Percentiles rank a stretch among this genome's conserved stretches.
These are phyloP conservation scores for Babylonia areolata DNA, from an alignment of 1,140 invertebrate species.

Conservation along the genomic window DNA sequence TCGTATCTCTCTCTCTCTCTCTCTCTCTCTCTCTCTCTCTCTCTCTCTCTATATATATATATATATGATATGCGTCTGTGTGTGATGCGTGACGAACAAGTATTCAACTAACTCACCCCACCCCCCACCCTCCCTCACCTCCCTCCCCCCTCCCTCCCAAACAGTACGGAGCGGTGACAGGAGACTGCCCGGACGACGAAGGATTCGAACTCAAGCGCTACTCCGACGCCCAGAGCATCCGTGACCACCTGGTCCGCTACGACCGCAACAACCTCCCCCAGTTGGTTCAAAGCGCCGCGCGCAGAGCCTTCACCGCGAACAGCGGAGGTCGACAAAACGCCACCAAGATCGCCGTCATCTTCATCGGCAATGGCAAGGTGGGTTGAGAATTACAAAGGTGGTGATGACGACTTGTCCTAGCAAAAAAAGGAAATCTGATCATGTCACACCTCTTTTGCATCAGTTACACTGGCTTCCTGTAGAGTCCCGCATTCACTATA, in stretches of 20 bases:
- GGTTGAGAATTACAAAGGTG: background rate
- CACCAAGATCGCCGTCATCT: conserved; percentile 29
- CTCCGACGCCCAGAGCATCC: background rate
- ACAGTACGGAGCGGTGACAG: conserved; percentile 41
- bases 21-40: too few relatives aligned
- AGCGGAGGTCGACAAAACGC: background rate
- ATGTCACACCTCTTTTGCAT: too few relatives aligned
- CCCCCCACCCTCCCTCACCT: background rate
- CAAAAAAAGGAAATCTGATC: too few relatives aligned
- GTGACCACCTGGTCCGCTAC: conserved; percentile 25
- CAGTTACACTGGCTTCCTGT: too few relatives aligned
- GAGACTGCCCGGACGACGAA: conserved; percentile 41
- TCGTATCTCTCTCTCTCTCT: too few relatives aligned
- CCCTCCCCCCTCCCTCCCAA: background rate
- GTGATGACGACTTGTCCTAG: too few relatives aligned
- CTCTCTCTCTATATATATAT: too few relatives aligned
- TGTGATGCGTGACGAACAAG: too few relatives aligned
- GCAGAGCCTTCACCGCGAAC: background rate
- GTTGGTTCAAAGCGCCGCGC: background rate
- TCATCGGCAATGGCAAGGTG: conserved; percentile 21
- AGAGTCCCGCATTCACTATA: too few relatives aligned
- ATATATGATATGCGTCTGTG: too few relatives aligned
- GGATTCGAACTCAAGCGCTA: conserved; percentile 41
- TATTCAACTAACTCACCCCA: too few relatives aligned
- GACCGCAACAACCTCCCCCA: conserved; percentile 30